Evolutionary conservation across 2,888 invertebrate genomes (phyloP).

Genomic region (Drosophila anomalata): DNA sequence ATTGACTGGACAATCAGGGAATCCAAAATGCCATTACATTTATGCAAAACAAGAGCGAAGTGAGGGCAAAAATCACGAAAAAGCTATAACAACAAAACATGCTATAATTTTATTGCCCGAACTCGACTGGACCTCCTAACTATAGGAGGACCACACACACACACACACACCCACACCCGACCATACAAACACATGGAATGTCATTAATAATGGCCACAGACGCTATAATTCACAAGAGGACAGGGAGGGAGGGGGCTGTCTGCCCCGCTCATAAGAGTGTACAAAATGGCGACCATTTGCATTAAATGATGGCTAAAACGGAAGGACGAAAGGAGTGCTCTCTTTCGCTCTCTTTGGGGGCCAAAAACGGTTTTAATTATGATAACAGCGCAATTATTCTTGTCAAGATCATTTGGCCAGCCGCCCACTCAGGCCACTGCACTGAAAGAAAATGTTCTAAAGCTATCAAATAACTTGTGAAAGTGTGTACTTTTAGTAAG

Average conservation of each 20-base stretch:
- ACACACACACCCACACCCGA: neutral
- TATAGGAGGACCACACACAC: slow-evolving; percentile 23
- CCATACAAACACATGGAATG: slow-evolving; percentile 46
- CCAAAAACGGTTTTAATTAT: slow-evolving; percentile 81
- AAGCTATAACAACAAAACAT: slow-evolving; percentile 71
- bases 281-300: slow-evolving; percentile 78
- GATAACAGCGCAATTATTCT: slow-evolving; percentile 82
- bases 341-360: slow-evolving; percentile 44
- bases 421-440: slow-evolving; percentile 47
- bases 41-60: slow-evolving; percentile 58
- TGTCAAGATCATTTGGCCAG: slow-evolving; percentile 81
- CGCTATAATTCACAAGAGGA: slow-evolving; percentile 55
- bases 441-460: neutral
- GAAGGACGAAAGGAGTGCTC: slow-evolving; percentile 47
- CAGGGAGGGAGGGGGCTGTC: neutral
- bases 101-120: slow-evolving; percentile 71
- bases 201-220: slow-evolving; percentile 70
- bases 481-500: neutral
- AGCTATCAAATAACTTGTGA: neutral
- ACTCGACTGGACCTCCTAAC: slow-evolving; percentile 45
- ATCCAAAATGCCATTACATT: slow-evolving; percentile 60
- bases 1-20: slow-evolving; percentile 61
- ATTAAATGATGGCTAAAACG: slow-evolving; percentile 77
- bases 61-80: slow-evolving; percentile 62
- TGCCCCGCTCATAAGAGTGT: slow-evolving; percentile 60